Conservation (phyloP, 2,113 vertebrate species). For the Oenanthe melanoleuca region DNA sequence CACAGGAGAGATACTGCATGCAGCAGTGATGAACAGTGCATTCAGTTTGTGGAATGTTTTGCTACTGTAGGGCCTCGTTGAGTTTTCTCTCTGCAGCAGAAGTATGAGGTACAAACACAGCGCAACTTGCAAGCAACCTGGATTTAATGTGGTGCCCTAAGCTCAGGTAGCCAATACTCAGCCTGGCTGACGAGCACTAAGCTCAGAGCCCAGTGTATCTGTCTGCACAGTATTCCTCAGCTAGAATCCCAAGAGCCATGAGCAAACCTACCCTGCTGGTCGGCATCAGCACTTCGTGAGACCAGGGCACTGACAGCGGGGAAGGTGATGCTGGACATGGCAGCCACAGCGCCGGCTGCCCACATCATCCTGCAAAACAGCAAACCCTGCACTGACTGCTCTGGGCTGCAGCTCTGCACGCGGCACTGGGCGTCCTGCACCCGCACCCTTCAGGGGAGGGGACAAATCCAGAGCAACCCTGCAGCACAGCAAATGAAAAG, state of each 20-base stretch:
- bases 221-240: neutral
- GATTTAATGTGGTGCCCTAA: neutral
- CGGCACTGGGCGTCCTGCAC: rapidly evolving
- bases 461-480: rapidly evolving
- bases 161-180: neutral
- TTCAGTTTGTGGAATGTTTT: neutral
- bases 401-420: neutral
- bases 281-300: conserved; percentile 85
- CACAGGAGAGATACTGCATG: rapidly evolving
- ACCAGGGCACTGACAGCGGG: conserved; percentile 87
- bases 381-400: neutral
- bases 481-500: neutral
- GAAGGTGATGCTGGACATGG: conserved; percentile 90
- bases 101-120: rapidly evolving
- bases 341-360: conserved; percentile 86
- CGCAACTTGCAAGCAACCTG: neutral
- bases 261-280: conserved; percentile 82
- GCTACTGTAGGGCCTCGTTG: rapidly evolving
- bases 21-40: rapidly evolving
- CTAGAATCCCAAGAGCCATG: neutral
- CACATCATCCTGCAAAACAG: conserved; percentile 86
- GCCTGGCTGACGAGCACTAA: rapidly evolving
- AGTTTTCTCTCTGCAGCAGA: neutral
- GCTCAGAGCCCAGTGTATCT: rapidly evolving
- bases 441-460: neutral